Conservation (phyloP, 2,888 invertebrate genomes). For the Epiperipatus broadwayi region DNA sequence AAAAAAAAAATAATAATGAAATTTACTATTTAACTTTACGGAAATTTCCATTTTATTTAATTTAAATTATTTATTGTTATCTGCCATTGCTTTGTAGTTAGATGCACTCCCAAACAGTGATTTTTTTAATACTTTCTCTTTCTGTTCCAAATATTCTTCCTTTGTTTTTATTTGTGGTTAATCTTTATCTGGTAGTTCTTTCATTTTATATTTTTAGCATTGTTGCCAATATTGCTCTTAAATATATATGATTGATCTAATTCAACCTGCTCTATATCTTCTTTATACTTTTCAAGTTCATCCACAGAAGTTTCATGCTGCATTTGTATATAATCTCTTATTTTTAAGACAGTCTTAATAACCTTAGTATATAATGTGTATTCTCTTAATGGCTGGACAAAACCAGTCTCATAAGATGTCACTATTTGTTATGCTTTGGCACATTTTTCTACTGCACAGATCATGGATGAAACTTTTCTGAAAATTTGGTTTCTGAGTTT, state of each 20-base stretch:
- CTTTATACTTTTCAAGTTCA: conserved; percentile 39
- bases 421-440: conserved; percentile 23
- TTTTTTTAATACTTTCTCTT: too few species aligned
- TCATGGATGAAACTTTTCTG: conserved; percentile 22
- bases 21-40: too few species aligned
- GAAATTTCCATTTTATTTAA: too few species aligned
- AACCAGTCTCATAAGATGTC: conserved; percentile 19
- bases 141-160: too few species aligned
- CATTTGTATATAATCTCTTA: conserved; percentile 43
- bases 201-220: conserved; percentile 35
- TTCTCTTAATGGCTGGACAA: conserved; percentile 36
- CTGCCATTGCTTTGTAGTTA: too few species aligned
- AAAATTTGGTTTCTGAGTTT: not conserved
- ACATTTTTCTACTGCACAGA: conserved; percentile 24
- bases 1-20: too few species aligned
- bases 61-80: too few species aligned
- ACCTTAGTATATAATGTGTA: conserved; percentile 46
- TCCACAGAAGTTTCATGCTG: conserved; percentile 43
- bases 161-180: too few species aligned
- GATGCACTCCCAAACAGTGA: too few species aligned
- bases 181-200: conserved; percentile 31
- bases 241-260: conserved; percentile 26
- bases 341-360: conserved; percentile 42
- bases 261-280: conserved; percentile 43
- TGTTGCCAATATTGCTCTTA: conserved; percentile 39